These are phyloP conservation scores for Drosophila affinis DNA, from an alignment of 2,888 invertebrate genomes.

Conservation along the genomic window DNA sequence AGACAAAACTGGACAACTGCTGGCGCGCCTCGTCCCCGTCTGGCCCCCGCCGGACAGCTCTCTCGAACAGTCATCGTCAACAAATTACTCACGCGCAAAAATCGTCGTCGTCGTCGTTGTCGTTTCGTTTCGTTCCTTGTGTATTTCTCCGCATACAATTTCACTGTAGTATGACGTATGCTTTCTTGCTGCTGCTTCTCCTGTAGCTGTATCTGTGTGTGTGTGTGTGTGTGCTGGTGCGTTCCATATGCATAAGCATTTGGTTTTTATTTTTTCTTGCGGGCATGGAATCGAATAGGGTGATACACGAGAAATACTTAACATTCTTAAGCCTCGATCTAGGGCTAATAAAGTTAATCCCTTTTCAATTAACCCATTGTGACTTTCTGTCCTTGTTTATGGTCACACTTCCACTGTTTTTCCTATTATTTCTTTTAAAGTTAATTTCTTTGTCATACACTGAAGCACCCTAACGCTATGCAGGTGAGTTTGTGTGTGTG, in stretches of 20 bases:
- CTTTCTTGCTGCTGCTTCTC: conserved; percentile 60
- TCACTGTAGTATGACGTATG: conserved; percentile 74
- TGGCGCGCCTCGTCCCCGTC: conserved; percentile 4
- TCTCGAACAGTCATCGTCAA: conserved; percentile 48
- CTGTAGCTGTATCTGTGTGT: too few relatives aligned
- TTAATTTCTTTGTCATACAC: conserved; percentile 36
- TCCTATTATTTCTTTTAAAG: conserved; percentile 25
- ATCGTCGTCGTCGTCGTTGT: conserved; percentile 33
- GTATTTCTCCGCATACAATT: conserved; percentile 70
- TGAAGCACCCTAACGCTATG: conserved; percentile 65
- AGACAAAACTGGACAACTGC: conserved; percentile 53
- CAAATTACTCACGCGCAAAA: conserved; percentile 81
- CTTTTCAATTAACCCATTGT: neutral
- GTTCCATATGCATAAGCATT: conserved; percentile 69
- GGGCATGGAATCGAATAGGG: conserved; percentile 33
- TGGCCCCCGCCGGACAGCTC: neutral
- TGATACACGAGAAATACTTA: conserved; percentile 3
- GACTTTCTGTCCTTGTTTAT: conserved; percentile 9
- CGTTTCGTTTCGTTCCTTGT: conserved; percentile 27
- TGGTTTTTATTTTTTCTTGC: conserved; percentile 42
- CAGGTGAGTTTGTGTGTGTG: conserved; percentile 19
- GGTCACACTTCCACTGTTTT: conserved; percentile 34
- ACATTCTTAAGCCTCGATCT: neutral
- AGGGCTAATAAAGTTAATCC: neutral
- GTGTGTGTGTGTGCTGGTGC: conserved; percentile 27